Percentiles rank a stretch among this genome's conserved stretches.
phyloP scores from a whole-genome alignment of 2,888 invertebrate species.

The Campoplex nolae region DNA sequence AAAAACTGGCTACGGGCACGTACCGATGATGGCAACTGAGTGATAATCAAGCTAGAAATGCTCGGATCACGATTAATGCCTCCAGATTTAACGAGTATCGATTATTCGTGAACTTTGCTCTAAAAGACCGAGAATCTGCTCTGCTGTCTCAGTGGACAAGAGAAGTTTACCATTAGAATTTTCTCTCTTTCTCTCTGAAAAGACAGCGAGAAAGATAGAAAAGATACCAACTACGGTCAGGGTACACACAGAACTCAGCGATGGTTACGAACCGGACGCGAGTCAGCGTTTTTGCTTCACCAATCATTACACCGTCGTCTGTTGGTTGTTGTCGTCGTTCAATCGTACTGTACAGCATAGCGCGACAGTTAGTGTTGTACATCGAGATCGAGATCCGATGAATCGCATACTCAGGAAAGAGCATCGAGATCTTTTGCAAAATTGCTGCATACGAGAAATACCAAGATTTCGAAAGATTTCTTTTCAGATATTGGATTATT shows the following conservation, averaged over 20 bases:
- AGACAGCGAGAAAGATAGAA: background rate
- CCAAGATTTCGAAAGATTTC: background rate
- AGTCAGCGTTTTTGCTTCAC: slow-evolving; percentile 67
- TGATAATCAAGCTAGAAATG: background rate
- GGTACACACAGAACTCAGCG: slow-evolving; percentile 55
- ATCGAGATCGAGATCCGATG: slow-evolving; percentile 1
- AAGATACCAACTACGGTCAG: slow-evolving; percentile 60
- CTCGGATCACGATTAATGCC: background rate
- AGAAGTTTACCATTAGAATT: slow-evolving; percentile 52
- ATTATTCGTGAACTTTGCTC: slow-evolving; percentile 15
- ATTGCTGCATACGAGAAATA: background rate
- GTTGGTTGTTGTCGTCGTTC: slow-evolving; percentile 25
- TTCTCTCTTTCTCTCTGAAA: slow-evolving; percentile 33
- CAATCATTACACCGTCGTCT: slow-evolving; percentile 66
- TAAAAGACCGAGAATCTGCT: slow-evolving; percentile 13
- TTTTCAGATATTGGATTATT: background rate
- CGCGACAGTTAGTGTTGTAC: slow-evolving; percentile 31
- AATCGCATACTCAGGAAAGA: background rate
- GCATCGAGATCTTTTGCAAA: background rate
- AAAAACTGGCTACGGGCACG: background rate
- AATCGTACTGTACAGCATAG: slow-evolving; percentile 39
- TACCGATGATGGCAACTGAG: background rate
- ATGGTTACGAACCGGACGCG: slow-evolving; percentile 67
- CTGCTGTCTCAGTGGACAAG: slow-evolving; percentile 56
- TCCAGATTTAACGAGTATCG: slow-evolving; percentile 2